These are phyloP conservation scores for Bradysia coprophila DNA, from an alignment of 1,140 invertebrate species.

Conservation along the genomic window DNA sequence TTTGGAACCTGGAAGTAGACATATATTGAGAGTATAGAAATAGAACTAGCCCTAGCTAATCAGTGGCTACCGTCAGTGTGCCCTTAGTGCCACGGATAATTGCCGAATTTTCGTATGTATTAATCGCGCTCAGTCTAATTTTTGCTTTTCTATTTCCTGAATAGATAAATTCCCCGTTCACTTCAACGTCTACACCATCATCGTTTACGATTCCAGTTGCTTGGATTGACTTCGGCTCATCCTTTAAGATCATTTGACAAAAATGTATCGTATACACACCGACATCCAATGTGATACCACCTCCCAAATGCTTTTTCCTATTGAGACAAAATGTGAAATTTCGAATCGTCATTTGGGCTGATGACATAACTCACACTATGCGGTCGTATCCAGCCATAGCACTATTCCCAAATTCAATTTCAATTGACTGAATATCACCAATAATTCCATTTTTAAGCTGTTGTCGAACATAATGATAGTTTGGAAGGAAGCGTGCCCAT, in stretches of 20 bases:
- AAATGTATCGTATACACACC: constrained; percentile 70
- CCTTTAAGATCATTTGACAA: constrained; percentile 44
- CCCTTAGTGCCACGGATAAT: constrained; percentile 39
- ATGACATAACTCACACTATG: not conserved
- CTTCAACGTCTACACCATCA: constrained; percentile 46
- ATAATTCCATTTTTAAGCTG: constrained; percentile 38
- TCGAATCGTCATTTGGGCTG: too few species aligned
- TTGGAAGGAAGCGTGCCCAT: constrained; percentile 68
- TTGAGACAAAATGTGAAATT: constrained; percentile 34
- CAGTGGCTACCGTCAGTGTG: constrained; percentile 25
- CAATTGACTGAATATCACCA: constrained; percentile 52
- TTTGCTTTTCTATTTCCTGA: not conserved
- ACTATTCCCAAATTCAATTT: constrained; percentile 42
- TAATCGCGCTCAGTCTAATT: not conserved
- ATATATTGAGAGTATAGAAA: constrained; percentile 1
- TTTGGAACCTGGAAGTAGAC: constrained; percentile 8
- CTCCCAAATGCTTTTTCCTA: constrained; percentile 42
- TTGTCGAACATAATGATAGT: constrained; percentile 44
- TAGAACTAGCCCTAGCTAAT: not conserved
- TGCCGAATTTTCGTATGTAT: constrained; percentile 28
- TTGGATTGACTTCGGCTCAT: constrained; percentile 38
- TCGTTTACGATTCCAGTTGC: constrained; percentile 44
- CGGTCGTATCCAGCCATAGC: constrained; percentile 32
- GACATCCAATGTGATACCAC: constrained; percentile 62
- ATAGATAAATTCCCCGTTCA: constrained; percentile 34